Conservation (phyloP, 2,113 vertebrate genomes). For the Uria lomvia region DNA sequence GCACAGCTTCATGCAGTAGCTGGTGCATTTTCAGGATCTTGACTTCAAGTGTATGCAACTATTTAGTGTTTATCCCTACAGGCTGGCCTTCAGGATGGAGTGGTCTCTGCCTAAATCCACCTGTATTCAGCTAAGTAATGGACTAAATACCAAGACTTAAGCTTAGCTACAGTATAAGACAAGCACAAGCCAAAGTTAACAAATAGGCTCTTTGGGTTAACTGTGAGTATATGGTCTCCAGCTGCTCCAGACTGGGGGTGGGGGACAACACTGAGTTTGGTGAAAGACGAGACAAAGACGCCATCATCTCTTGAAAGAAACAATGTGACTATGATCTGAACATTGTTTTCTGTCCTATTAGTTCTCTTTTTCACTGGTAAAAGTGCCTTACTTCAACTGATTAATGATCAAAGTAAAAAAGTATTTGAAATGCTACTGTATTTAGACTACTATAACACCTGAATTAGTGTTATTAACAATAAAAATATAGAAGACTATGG, state of each 20-base stretch:
- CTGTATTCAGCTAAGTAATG: not conserved
- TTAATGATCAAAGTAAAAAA: not conserved
- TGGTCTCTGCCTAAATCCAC: not conserved
- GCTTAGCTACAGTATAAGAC: not conserved
- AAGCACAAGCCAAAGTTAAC: not conserved
- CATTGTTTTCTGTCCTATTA: not conserved
- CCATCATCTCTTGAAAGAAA: not conserved
- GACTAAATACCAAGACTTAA: not conserved
- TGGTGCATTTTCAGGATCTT: not conserved
- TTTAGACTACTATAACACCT: not conserved
- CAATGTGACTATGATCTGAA: not conserved
- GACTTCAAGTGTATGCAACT: not conserved
- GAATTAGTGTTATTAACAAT: not conserved
- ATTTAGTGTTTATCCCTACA: not conserved
- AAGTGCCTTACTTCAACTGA: not conserved
- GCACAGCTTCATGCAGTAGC: not conserved
- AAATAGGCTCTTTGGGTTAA: not conserved
- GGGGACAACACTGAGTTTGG: not conserved
- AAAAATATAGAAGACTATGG: not conserved
- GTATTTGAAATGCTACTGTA: not conserved
- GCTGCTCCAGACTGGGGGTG: not conserved
- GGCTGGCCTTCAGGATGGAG: not conserved
- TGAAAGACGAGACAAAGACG: not conserved
- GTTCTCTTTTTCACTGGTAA: not conserved
- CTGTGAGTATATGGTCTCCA: not conserved